These are phyloP conservation scores for Bicyclus anynana DNA, from an alignment of 1,140 invertebrate genomes.

Conservation along the genomic window DNA sequence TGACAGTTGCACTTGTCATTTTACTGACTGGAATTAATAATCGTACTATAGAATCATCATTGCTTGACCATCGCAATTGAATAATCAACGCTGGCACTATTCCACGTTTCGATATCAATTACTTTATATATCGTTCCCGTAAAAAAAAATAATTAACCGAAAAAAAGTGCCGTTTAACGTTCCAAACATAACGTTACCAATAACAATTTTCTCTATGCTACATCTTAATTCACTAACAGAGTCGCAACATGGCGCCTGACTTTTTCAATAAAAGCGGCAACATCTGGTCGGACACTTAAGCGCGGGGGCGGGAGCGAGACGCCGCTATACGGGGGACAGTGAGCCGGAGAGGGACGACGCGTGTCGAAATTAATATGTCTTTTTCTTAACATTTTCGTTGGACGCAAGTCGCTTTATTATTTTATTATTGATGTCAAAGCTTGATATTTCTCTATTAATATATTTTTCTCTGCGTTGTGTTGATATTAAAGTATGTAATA, in stretches of 20 bases:
- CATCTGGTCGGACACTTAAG: constrained; percentile 67
- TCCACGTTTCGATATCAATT: too few relatives aligned
- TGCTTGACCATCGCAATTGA: too few relatives aligned
- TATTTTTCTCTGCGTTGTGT: constrained; percentile 20
- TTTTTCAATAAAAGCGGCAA: constrained; percentile 71
- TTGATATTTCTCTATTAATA: constrained; percentile 55
- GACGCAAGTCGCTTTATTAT: constrained; percentile 54
- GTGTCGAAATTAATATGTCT: constrained; percentile 64
- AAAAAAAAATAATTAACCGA: constrained; percentile 4
- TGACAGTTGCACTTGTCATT: too few relatives aligned
- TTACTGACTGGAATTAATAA: too few relatives aligned
- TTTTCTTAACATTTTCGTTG: constrained; percentile 60
- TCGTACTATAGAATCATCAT: too few relatives aligned
- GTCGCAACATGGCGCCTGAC: constrained; percentile 57
- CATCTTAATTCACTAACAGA: constrained; percentile 67
- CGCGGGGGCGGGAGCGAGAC: constrained; percentile 49
- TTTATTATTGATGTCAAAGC: constrained; percentile 60
- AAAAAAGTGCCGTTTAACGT: constrained; percentile 13
- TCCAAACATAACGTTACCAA: constrained; percentile 20
- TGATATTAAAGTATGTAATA: constrained; percentile 17
- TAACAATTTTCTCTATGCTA: constrained; percentile 39
- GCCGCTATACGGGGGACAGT: constrained; percentile 4
- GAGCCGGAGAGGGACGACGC: constrained; percentile 32
- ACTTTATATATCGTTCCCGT: too few relatives aligned
- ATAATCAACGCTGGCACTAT: too few relatives aligned